These are phyloP conservation scores for Rhodeus uyekii DNA, from an alignment of 2,797 vertebrate species.

Conservation along the genomic window DNA sequence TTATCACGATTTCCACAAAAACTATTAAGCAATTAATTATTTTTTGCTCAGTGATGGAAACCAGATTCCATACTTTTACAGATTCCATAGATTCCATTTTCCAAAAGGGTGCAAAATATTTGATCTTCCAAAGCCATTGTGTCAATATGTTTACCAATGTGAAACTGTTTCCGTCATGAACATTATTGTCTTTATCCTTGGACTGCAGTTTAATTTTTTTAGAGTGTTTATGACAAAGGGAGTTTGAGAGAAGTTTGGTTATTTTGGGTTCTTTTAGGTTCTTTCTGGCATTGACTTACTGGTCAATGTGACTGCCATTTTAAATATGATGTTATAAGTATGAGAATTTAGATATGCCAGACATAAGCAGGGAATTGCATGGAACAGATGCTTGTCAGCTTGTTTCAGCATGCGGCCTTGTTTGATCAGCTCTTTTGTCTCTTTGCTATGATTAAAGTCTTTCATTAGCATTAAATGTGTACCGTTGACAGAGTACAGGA, in stretches of 20 bases:
- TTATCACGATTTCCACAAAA: too few species aligned
- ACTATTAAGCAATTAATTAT: neutral
- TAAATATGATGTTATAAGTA: neutral
- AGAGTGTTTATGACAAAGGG: neutral
- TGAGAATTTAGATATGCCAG: neutral
- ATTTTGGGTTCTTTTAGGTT: neutral
- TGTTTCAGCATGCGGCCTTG: neutral
- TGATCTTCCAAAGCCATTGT: neutral
- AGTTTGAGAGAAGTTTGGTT: neutral
- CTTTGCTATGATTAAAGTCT: neutral
- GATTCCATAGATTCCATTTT: neutral
- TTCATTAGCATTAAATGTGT: conserved; percentile 12
- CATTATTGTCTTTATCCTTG: neutral
- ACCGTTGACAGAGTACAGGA: neutral
- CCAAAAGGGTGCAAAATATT: neutral
- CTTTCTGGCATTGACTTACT: neutral
- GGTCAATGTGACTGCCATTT: neutral
- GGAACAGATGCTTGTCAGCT: neutral
- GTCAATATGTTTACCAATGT: neutral
- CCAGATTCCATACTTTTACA: neutral
- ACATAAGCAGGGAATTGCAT: neutral
- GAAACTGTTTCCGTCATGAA: neutral
- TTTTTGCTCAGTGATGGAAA: neutral
- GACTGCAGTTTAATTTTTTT: neutral
- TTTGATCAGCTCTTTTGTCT: conserved; percentile 7